These are phyloP conservation scores for Steatocranus sp. DNA, from an alignment of 2,797 vertebrate genomes.

Conservation along the genomic window DNA sequence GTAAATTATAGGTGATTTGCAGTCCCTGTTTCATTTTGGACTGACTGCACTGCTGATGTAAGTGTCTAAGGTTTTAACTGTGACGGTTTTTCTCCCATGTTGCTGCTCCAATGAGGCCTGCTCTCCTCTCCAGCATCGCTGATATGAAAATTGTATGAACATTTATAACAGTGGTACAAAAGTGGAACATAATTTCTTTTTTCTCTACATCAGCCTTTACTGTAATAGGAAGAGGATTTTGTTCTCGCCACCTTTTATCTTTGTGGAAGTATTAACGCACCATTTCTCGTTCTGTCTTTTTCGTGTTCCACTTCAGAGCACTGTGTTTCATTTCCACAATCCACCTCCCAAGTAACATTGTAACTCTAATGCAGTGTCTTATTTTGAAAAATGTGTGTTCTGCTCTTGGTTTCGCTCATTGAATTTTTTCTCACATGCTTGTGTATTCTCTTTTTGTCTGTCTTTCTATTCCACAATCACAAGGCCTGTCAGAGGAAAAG, in stretches of 20 bases:
- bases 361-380: constrained; percentile 6
- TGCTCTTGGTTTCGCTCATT: neutral
- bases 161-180: neutral
- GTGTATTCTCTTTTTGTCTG: neutral
- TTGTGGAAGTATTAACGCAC: constrained; percentile 27
- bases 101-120: neutral
- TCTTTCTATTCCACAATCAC: neutral
- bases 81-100: neutral
- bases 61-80: neutral
- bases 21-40: neutral
- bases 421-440: neutral
- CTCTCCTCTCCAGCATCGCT: neutral
- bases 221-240: neutral
- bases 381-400: constrained; percentile 10
- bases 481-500: neutral
- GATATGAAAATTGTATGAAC: neutral
- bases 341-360: neutral
- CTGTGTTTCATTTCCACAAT: neutral
- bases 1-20: neutral
- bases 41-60: neutral
- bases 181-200: neutral
- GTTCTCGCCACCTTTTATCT: neutral
- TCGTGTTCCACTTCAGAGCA: constrained; percentile 18
- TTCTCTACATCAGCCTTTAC: neutral
- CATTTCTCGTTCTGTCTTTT: neutral